Evolutionary conservation across 2,113 vertebrate species (phyloP).

Genomic region (Apeltes quadracus): DNA sequence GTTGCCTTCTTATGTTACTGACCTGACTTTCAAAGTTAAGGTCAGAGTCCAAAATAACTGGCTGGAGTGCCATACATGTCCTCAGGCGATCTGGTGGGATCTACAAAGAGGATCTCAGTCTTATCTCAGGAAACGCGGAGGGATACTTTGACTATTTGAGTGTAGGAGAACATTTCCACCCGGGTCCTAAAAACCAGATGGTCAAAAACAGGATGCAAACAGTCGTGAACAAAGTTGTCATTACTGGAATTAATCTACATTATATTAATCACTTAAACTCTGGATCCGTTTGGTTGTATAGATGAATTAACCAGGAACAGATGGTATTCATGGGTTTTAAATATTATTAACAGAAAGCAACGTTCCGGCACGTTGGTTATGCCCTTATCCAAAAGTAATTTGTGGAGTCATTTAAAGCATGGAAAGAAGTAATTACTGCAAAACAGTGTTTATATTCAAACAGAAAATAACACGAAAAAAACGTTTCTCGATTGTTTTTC

Average conservation of each 20-base stretch:
- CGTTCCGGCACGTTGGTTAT: not conserved
- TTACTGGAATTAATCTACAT: no score
- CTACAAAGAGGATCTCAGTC: not conserved
- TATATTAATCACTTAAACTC: conserved; percentile 3
- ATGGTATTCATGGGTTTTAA: not conserved
- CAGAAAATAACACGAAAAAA: not conserved
- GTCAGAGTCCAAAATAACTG: conserved; percentile 24
- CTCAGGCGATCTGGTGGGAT: not conserved
- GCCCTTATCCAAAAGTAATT: not conserved
- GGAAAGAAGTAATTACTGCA: conserved; percentile 24
- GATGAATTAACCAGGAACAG: not conserved
- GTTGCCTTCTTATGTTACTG: conserved; percentile 27
- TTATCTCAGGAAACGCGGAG: not conserved
- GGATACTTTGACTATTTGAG: not conserved
- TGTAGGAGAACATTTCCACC: not conserved
- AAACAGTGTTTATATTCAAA: not conserved
- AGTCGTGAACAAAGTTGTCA: not conserved
- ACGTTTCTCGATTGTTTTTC: not conserved
- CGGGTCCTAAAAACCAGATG: not conserved
- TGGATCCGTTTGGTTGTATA: not conserved
- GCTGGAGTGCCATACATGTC: not conserved
- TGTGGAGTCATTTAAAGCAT: conserved; percentile 16
- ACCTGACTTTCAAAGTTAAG: conserved; percentile 21
- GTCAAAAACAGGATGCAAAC: not conserved
- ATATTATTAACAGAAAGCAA: not conserved